Evolutionary conservation across 2,797 vertebrate species (phyloP).

Genomic region (Esox masquinongy): DNA sequence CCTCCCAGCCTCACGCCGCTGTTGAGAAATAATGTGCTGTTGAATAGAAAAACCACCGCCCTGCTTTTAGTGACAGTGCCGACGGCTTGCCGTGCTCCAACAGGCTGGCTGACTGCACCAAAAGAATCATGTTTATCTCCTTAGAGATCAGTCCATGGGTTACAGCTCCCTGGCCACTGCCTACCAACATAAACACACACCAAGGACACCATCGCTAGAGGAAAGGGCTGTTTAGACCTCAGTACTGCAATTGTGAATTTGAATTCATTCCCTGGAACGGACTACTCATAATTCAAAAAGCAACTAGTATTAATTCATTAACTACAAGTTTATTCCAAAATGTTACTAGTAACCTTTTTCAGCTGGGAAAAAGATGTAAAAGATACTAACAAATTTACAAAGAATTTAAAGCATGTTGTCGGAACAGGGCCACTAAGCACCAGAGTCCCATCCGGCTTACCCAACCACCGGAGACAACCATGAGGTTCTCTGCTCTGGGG

Average conservation of each 20-base stretch:
- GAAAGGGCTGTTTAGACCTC: neutral
- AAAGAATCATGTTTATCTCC: neutral
- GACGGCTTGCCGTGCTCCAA: constrained; percentile 48
- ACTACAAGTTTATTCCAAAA: too few species aligned
- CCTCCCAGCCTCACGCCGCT: constrained; percentile 11
- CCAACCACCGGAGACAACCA: too few species aligned
- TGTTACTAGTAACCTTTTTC: too few species aligned
- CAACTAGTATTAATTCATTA: too few species aligned
- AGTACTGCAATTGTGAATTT: neutral
- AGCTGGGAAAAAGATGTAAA: too few species aligned
- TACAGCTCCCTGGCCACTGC: neutral
- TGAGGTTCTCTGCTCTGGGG: too few species aligned
- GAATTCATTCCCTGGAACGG: neutral
- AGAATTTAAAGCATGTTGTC: too few species aligned
- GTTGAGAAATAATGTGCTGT: constrained; percentile 51
- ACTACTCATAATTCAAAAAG: too few species aligned
- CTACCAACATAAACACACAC: neutral
- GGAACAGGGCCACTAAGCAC: too few species aligned
- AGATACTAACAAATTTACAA: too few species aligned
- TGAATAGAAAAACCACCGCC: constrained; percentile 49
- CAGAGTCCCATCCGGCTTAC: too few species aligned
- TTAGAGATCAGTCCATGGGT: neutral
- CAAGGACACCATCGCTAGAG: neutral
- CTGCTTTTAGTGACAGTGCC: constrained; percentile 24
- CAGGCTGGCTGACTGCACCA: constrained; percentile 44